Evolutionary conservation across 2,888 invertebrate species (phyloP).

Genomic region (Ceramica pisi): DNA sequence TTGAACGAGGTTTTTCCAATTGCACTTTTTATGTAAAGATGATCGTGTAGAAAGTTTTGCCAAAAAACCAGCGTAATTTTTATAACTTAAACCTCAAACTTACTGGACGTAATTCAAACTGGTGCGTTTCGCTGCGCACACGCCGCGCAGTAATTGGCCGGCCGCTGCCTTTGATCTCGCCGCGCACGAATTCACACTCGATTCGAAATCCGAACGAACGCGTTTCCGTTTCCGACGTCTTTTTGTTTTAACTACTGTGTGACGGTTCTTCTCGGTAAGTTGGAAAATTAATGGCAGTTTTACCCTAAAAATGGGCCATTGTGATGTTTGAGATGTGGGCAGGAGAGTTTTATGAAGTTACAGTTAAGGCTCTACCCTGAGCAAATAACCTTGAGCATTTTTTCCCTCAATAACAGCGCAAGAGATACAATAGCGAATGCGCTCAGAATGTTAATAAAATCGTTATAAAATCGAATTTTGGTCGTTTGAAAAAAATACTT

Average conservation of each 20-base stretch:
- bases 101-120: slow-evolving; percentile 73
- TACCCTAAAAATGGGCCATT: slow-evolving; percentile 52
- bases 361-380: no score
- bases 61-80: slow-evolving; percentile 5
- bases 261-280: slow-evolving; percentile 58
- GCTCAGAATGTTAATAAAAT: no score
- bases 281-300: slow-evolving; percentile 47
- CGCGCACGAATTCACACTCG: slow-evolving; percentile 83
- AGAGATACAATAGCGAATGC: no score
- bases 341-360: slow-evolving; percentile 20
- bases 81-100: slow-evolving; percentile 49
- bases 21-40: background rate
- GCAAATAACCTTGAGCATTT: no score
- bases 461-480: no score
- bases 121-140: slow-evolving; percentile 83
- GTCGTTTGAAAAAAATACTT: no score
- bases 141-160: slow-evolving; percentile 82
- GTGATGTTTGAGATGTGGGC: slow-evolving; percentile 24
- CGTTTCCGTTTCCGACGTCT: slow-evolving; percentile 79
- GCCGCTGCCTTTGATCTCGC: slow-evolving; percentile 84
- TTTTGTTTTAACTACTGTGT: slow-evolving; percentile 64
- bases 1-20: background rate
- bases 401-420: no score
- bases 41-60: background rate
- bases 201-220: slow-evolving; percentile 77